Evolutionary conservation across 1,140 invertebrate genomes (phyloP), one percentile per base, ranked within the genome.

Genomic region (Drosophila funebris): DNA sequence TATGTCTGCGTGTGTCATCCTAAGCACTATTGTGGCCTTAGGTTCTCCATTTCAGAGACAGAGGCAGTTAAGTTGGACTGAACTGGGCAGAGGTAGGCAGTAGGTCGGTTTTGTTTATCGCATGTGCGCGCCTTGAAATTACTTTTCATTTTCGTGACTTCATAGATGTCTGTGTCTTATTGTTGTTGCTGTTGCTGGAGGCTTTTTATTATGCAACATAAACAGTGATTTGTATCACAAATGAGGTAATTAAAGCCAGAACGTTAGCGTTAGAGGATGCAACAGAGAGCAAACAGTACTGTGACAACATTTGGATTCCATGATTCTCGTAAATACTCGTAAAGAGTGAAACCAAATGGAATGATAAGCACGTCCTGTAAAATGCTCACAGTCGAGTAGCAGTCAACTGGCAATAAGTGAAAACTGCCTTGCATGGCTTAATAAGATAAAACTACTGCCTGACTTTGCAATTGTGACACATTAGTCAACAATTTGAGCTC

Each of bases 401-500:
- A 50, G 1, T 4, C 46, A 29, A 13, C 52, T 22, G 33, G 52
- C 20, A 44, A 29, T 63, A 73, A 68, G 80, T 85, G 80, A 85
- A 84, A 84, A 76, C 39, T 18, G 41, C 48, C 67, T 27, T n/a
- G 18, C 20, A 20, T 41, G 52, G 33, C 24, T 48, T 60, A 52
- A 18, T 73, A 37, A 58, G 57, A 53, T 41, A 43, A 52, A 43
- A 58, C 39, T 18, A 18, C 50, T 53, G 81, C 70, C 82, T 87
- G 78, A 78, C 87, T 74, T 77, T 72, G 87, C 87, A 90, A 78
- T 90, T 90, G 85, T 90, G 85, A 90, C 87, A 90, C 87, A 90
- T 90, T 90, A 90, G 85, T 85, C 82, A 90, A 90, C 85, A 90
- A 90, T 90, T 90, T 90, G 78, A 90, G 85, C 81, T 90, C 50